Evolutionary conservation across 2,888 invertebrate genomes (phyloP).

Genomic region (Psylliodes chrysocephalus): DNA sequence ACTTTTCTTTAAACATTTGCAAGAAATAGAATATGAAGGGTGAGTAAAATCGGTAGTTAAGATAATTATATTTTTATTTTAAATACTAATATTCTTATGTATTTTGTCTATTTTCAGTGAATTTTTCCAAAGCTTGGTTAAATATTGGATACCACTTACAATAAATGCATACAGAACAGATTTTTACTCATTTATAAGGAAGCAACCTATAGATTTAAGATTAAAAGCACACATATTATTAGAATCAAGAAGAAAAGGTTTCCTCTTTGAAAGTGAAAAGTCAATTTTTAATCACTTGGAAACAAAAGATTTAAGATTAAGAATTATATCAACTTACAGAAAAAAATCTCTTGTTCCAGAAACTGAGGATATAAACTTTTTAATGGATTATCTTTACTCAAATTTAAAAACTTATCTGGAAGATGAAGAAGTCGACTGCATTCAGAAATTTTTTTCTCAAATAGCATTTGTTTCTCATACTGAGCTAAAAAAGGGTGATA

Average conservation of each 20-base stretch:
- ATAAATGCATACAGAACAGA: constrained; percentile 43
- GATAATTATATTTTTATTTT: neutral
- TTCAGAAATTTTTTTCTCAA: constrained; percentile 44
- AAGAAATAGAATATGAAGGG: constrained; percentile 47
- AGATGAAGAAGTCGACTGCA: constrained; percentile 38
- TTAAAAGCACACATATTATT: constrained; percentile 47
- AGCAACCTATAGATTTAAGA: constrained; percentile 33
- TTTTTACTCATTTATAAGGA: constrained; percentile 46
- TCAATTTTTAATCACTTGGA: constrained; percentile 37
- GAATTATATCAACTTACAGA: constrained; percentile 44
- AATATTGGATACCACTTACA: constrained; percentile 52
- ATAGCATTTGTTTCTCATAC: constrained; percentile 41
- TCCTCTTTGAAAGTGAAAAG: constrained; percentile 22
- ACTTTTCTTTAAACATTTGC: constrained; percentile 37
- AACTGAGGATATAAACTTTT: constrained; percentile 36
- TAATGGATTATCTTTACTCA: constrained; percentile 41
- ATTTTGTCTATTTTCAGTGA: constrained; percentile 51
- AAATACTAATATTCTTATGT: too few relatives aligned
- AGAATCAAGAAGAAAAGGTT: constrained; percentile 45
- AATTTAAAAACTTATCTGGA: constrained; percentile 30
- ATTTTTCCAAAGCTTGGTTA: constrained; percentile 52
- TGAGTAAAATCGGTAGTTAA: constrained; percentile 36
- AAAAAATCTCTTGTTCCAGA: constrained; percentile 44
- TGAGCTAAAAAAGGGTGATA: constrained; percentile 31
- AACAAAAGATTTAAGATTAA: constrained; percentile 41